A percentile compares a stretch with the other conserved stretches of the same genome.
Conservation (phyloP, 2,797 vertebrate genomes). For the Amniataba percoides region DNA sequence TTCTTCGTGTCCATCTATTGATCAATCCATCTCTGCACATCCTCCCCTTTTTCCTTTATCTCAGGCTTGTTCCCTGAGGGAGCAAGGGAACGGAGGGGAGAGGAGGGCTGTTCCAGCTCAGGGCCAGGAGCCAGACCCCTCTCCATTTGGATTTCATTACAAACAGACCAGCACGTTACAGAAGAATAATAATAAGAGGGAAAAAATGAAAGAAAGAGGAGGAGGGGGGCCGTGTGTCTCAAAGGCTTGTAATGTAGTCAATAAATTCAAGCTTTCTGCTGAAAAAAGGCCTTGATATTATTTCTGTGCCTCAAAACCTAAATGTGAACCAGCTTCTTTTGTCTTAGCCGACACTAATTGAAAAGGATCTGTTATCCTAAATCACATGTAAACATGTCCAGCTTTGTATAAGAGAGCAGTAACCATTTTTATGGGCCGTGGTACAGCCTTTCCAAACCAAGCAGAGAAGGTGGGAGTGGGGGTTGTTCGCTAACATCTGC, state of each 20-base stretch:
- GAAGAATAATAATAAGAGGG: slow-evolving; percentile 73
- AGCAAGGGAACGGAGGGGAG: neutral
- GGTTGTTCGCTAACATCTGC: slow-evolving; percentile 61
- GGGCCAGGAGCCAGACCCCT: slow-evolving; percentile 65
- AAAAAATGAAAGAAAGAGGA: slow-evolving; percentile 22
- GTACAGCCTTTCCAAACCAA: slow-evolving; percentile 54
- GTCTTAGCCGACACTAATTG: slow-evolving; percentile 38
- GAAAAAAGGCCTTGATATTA: slow-evolving; percentile 36
- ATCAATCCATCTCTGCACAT: slow-evolving; percentile 49
- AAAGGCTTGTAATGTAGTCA: slow-evolving; percentile 75
- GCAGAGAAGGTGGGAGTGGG: neutral
- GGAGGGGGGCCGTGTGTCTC: slow-evolving; percentile 31
- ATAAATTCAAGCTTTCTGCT: slow-evolving; percentile 69
- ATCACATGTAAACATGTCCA: slow-evolving; percentile 59
- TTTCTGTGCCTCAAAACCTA: slow-evolving; percentile 49
- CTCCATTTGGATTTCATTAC: slow-evolving; percentile 83
- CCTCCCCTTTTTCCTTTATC: slow-evolving; percentile 47
- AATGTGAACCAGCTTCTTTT: slow-evolving; percentile 63
- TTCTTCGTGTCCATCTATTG: slow-evolving; percentile 53
- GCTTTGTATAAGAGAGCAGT: slow-evolving; percentile 56
- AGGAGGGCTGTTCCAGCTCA: slow-evolving; percentile 43
- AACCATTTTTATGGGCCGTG: slow-evolving; percentile 56
- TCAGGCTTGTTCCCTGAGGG: slow-evolving; percentile 30
- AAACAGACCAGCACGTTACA: slow-evolving; percentile 65
- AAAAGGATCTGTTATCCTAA: slow-evolving; percentile 56